Evolutionary conservation across 2,888 invertebrate genomes (phyloP).

Genomic region (Tipula unca): DNA sequence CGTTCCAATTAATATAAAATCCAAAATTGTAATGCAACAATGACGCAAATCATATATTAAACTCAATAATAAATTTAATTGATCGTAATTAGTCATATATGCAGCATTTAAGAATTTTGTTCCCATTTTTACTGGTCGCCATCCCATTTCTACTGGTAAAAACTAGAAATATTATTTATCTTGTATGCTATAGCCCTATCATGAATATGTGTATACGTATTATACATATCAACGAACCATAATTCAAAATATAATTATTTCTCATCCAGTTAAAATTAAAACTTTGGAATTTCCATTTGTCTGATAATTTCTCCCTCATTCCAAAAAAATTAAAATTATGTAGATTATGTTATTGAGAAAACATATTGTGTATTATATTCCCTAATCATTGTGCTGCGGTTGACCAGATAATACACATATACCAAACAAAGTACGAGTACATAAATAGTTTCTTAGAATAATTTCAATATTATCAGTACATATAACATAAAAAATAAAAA

Average conservation of each 20-base stretch:
- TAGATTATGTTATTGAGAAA: not conserved
- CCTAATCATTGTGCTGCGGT: not conserved
- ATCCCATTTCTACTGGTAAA: not conserved
- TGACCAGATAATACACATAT: not conserved
- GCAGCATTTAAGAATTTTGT: not conserved
- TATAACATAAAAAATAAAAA: not conserved
- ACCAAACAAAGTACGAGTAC: not conserved
- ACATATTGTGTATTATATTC: not conserved
- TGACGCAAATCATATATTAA: not conserved
- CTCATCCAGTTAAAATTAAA: not conserved
- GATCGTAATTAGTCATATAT: not conserved
- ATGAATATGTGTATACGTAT: not conserved
- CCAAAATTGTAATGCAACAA: not conserved
- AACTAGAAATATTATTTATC: not conserved
- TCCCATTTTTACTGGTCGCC: not conserved
- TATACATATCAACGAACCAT: not conserved
- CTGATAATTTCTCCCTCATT: not conserved
- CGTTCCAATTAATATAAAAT: not conserved
- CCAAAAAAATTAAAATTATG: not conserved
- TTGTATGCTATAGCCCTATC: not conserved
- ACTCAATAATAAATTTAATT: not conserved
- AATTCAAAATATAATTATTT: not conserved
- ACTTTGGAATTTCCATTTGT: not conserved
- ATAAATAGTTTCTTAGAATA: not conserved
- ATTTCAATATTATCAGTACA: not conserved